phyloP scores from a whole-genome alignment of 1,140 invertebrate genomes.

The Drosophila ohnishii region DNA sequence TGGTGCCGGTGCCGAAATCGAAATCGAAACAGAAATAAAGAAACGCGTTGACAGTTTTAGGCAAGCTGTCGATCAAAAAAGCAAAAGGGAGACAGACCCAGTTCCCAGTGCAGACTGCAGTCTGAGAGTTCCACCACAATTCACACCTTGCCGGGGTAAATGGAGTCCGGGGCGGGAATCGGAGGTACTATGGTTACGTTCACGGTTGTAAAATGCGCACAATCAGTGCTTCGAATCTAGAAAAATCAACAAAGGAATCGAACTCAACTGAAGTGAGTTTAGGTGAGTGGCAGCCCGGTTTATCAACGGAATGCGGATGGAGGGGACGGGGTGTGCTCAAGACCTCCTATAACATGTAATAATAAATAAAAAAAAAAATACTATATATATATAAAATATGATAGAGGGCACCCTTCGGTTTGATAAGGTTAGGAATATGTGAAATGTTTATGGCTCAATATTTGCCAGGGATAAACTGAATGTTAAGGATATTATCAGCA shows the following conservation, averaged over 20 bases:
- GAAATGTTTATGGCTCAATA: slow-evolving; percentile 29
- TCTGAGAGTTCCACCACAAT: slow-evolving; percentile 32
- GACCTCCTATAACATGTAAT: slow-evolving; percentile 50
- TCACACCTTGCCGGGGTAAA: slow-evolving; percentile 63
- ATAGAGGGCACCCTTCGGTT: slow-evolving; percentile 20
- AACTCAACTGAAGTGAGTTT: slow-evolving; percentile 59
- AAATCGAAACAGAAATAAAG: slow-evolving; percentile 46
- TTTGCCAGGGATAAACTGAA: slow-evolving; percentile 48
- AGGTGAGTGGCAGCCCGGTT: slow-evolving; percentile 52
- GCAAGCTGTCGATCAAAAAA: slow-evolving; percentile 78
- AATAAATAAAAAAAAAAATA: slow-evolving; percentile 49
- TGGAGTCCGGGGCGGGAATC: not conserved
- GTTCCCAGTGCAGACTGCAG: slow-evolving; percentile 28
- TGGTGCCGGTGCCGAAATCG: slow-evolving; percentile 16
- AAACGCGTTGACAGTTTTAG: slow-evolving; percentile 79
- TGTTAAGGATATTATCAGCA: slow-evolving; percentile 28
- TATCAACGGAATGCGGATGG: slow-evolving; percentile 34
- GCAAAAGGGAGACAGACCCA: slow-evolving; percentile 42
- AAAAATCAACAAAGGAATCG: slow-evolving; percentile 77
- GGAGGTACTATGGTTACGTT: slow-evolving; percentile 18
- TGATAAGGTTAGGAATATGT: slow-evolving; percentile 15
- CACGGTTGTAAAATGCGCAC: slow-evolving; percentile 71
- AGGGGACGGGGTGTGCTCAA: slow-evolving; percentile 19
- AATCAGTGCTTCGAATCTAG: slow-evolving; percentile 80
- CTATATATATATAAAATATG: slow-evolving; percentile 30